Evolutionary conservation across 2,797 vertebrate species (phyloP).

Genomic region (Mergus octosetaceus): DNA sequence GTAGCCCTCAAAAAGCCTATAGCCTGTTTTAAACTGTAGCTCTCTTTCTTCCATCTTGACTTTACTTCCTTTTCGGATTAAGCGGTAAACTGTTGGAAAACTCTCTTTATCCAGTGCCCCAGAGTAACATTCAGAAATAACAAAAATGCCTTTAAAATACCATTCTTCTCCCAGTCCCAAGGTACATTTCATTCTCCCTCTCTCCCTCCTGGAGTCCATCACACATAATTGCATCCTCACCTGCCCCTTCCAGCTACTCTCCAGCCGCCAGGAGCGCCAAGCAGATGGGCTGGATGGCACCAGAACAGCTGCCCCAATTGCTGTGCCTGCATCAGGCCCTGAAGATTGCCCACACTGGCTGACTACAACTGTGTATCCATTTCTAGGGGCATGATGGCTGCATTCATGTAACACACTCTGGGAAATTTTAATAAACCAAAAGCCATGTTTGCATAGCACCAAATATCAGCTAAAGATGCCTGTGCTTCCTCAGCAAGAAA

Average conservation of each 20-base stretch:
- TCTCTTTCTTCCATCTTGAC: background rate
- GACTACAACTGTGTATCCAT: background rate
- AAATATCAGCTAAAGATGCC: background rate
- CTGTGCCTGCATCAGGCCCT: rapidly evolving
- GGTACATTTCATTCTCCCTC: background rate
- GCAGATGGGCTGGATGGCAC: background rate
- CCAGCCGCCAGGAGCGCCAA: rapidly evolving
- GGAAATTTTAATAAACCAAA: background rate
- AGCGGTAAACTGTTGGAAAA: background rate
- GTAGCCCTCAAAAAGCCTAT: background rate
- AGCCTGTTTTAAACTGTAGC: background rate
- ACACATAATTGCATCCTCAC: rapidly evolving
- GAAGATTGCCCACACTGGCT: too few relatives aligned
- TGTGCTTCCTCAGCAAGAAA: background rate
- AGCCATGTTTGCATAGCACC: background rate
- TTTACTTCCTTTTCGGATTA: background rate
- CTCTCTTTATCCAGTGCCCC: background rate
- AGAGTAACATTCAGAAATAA: background rate
- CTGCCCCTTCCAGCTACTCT: background rate
- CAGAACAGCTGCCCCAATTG: background rate
- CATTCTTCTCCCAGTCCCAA: background rate
- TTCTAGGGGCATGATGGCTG: background rate
- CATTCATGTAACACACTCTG: too few relatives aligned
- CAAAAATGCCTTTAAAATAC: background rate
- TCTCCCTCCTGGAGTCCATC: background rate